Evolutionary conservation across 1,140 invertebrate genomes (phyloP).

Genomic region (Tetramorium simillimum): DNA sequence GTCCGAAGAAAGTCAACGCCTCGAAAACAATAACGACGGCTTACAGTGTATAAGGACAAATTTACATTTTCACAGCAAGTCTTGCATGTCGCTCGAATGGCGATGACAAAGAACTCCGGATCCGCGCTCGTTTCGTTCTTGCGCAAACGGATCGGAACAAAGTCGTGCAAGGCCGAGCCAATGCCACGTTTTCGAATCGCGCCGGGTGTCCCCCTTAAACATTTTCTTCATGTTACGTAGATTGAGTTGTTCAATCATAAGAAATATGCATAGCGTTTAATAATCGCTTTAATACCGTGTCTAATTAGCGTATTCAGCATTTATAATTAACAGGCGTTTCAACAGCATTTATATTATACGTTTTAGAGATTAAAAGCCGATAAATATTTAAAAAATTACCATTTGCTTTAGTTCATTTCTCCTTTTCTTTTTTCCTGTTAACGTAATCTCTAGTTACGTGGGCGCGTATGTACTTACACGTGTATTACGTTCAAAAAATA

Average conservation of each 20-base stretch:
- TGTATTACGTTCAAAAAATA: neutral
- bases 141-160: constrained; percentile 33
- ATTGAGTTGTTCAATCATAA: neutral
- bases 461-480: neutral
- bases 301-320: constrained; percentile 1
- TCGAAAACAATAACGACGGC: neutral
- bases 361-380: neutral
- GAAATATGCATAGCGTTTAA: neutral
- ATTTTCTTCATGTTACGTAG: neutral
- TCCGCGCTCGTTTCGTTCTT: constrained; percentile 26
- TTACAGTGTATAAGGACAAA: neutral
- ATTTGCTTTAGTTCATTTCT: neutral
- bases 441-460: neutral
- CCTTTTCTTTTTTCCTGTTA: neutral
- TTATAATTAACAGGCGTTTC: constrained; percentile 13
- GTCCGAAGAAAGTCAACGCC: constrained; percentile 3
- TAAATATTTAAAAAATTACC: neutral
- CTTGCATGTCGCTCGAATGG: neutral
- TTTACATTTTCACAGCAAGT: neutral
- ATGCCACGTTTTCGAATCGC: constrained; percentile 42
- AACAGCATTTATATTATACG: neutral
- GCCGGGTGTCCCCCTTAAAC: neutral
- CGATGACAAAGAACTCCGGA: constrained; percentile 21
- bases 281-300: neutral
- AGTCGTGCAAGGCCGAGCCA: constrained; percentile 50